These are phyloP conservation scores for Echinops telfairi DNA, from an alignment of 2,113 vertebrate genomes.

Conservation along the genomic window DNA sequence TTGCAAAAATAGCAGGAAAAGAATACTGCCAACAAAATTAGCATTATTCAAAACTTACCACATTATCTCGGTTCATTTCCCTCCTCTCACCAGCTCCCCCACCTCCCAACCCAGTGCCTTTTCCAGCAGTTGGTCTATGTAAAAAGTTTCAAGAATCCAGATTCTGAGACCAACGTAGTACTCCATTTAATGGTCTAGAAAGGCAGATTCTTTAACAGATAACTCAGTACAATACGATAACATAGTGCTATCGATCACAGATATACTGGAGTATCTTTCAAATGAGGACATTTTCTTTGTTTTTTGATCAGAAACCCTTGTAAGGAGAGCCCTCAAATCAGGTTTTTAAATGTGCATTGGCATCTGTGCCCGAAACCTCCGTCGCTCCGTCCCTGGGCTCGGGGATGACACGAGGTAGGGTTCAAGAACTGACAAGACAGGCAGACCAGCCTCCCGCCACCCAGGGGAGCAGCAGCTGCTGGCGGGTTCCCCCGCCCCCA, in stretches of 20 bases:
- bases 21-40: not conserved
- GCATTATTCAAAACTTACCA: conserved; percentile 2
- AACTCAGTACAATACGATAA: not conserved
- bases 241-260: not conserved
- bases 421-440: not conserved
- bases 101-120: not conserved
- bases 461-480: too few species aligned
- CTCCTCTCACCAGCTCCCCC: too few species aligned
- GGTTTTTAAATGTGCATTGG: conserved; percentile 24
- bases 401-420: not conserved
- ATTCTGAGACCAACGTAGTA: not conserved
- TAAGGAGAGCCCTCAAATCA: not conserved
- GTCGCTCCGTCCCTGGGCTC: not conserved
- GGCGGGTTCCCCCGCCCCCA: too few species aligned
- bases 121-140: not conserved
- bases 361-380: not conserved
- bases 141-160: not conserved
- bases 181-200: not conserved
- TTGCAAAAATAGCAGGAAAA: not conserved
- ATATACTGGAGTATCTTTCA: conserved; percentile 18
- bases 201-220: not conserved
- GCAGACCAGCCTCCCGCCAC: not conserved
- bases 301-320: conserved; percentile 45
- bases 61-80: not conserved
- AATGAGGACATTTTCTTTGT: not conserved